Conservation (phyloP, 35 echinoderm and acorn worm genomes). For the Heliocidaris tuberculata region DNA sequence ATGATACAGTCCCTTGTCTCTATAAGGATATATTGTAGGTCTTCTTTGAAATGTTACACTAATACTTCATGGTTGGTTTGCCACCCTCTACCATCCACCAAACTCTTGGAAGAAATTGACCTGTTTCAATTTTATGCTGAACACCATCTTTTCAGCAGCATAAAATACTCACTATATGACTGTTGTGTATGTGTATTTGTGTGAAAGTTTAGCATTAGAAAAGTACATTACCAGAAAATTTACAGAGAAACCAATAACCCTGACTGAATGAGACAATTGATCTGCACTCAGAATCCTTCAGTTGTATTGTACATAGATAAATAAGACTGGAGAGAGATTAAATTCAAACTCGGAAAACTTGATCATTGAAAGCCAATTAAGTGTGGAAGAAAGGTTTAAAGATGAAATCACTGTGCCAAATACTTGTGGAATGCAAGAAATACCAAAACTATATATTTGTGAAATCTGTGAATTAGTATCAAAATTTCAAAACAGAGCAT, state of each 20-base stretch:
- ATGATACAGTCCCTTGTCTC: too few species aligned
- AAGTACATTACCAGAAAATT: not conserved
- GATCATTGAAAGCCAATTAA: not conserved
- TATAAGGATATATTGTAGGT: too few species aligned
- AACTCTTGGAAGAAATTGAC: not conserved
- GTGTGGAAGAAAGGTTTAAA: not conserved
- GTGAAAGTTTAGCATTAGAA: not conserved
- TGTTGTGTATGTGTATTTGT: slow-evolving; percentile 3
- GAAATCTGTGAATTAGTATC: not conserved
- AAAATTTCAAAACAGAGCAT: not conserved
- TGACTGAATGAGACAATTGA: not conserved
- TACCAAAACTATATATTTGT: slow-evolving; percentile 14
- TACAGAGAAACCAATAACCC: not conserved
- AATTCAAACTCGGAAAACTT: not conserved
- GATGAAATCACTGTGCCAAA: slow-evolving; percentile 11
- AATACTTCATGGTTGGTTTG: not conserved
- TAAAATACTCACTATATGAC: not conserved
- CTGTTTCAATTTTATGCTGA: not conserved
- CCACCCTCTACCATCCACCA: not conserved
- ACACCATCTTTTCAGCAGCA: not conserved
- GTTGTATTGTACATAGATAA: slow-evolving; percentile 12
- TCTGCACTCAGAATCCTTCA: not conserved
- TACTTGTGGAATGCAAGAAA: not conserved
- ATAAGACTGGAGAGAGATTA: not conserved
- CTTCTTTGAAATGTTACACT: not conserved